Base-by-base conservation (phyloP, 2,888 invertebrate species). In the Trypoxylon attenuatum region DNA sequence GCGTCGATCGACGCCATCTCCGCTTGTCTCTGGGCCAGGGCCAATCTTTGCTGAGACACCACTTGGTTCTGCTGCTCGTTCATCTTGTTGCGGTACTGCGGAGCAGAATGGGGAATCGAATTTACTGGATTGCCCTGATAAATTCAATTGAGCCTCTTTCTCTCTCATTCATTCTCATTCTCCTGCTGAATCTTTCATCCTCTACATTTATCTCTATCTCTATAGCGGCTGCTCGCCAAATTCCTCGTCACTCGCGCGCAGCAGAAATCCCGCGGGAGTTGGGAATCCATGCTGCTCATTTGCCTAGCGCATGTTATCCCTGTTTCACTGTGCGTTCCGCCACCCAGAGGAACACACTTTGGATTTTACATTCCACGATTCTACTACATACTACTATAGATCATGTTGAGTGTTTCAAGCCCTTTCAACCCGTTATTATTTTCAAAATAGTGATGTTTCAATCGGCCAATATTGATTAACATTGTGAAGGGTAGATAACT, bases 1-100 rank as follows among this genome's bases (percentile, higher is more conserved):
- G 95, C 93, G 89, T 98, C 98, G 84, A 98, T 96, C 79, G 94
- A 93, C 57, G 94, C 91, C 90, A 97, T 93, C 88, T 98, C 97
- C 74, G 96, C 96, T 84, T 97, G 96, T 47, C 96, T 90, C 78
- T 95, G 94, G 55, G 94, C 94, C 79, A 98, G 89, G 41, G 96
- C 94, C 80, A 97, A 95, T 67, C 96, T 90, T 88, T 98, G 97
- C 78, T 95, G 94, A 71, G 94, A 94, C 77, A 98, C 90, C 79
- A 96, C 92, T 75, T 93, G 94, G 89, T 94, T 97, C 89, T 96
- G 97, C 87, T 98, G 96, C 88, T 97, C 94, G 88, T 97, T 96
- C 88, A 98, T 89, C 88, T 97, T 97, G 89, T 97, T 98, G 68
- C 97, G 96, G 87, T 97, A 96, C 97, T 98, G 89, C 10, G 16